phyloP scores from a whole-genome alignment of 2,113 vertebrate species.

The Chamaea fasciata region DNA sequence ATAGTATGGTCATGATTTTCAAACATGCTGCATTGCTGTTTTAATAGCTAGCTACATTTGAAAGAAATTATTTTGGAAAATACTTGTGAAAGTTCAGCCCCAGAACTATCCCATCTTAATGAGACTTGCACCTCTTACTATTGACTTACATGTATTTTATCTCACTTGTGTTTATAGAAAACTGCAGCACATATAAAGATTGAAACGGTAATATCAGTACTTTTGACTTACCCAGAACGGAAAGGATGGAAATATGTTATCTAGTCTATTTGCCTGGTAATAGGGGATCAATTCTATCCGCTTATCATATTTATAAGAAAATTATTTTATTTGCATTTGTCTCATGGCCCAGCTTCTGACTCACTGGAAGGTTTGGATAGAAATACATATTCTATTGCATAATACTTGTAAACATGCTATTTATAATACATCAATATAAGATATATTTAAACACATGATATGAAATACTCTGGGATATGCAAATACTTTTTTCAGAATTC shows the following conservation, averaged over 20 bases:
- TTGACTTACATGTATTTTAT: neutral
- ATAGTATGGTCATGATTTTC: neutral
- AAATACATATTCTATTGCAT: neutral
- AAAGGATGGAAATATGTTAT: neutral
- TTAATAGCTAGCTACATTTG: neutral
- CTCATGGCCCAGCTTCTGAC: neutral
- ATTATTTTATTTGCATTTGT: neutral
- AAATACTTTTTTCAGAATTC: neutral
- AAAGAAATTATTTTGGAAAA: neutral
- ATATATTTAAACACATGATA: neutral
- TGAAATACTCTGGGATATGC: neutral
- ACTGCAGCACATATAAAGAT: fast-evolving
- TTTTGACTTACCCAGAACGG: neutral
- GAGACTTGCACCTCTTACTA: neutral
- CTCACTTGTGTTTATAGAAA: neutral
- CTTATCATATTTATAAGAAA: neutral
- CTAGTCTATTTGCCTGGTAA: neutral
- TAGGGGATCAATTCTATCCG: neutral
- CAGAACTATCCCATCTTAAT: neutral
- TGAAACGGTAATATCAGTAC: neutral
- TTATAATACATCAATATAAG: neutral
- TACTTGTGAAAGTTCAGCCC: neutral
- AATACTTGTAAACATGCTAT: neutral
- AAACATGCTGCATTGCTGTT: neutral
- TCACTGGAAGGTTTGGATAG: neutral